These are phyloP conservation scores for Drosophila tropicalis DNA, from an alignment of 1,140 invertebrate species.

Conservation along the genomic window DNA sequence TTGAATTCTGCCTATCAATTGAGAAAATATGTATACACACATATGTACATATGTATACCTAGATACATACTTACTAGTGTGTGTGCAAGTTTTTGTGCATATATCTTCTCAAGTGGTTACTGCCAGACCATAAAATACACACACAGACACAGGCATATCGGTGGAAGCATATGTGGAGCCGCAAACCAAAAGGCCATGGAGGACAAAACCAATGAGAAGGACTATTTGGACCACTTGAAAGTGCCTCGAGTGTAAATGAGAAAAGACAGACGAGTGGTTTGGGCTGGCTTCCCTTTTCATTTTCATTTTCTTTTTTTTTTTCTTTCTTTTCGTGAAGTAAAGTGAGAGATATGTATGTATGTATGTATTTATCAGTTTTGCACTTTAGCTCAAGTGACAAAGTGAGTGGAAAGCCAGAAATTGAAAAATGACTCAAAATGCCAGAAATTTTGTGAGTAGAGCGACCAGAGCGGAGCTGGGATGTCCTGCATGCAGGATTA, in stretches of 20 bases:
- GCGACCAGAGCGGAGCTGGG: no score
- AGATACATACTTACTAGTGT: background rate
- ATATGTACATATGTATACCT: slow-evolving; percentile 20
- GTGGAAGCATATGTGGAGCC: background rate
- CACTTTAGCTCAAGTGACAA: slow-evolving; percentile 62
- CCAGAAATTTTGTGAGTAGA: slow-evolving; percentile 4
- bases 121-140: slow-evolving; percentile 64
- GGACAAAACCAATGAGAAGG: slow-evolving; percentile 29
- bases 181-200: slow-evolving; percentile 10
- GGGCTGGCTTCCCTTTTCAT: slow-evolving; percentile 20
- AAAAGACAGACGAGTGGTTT: slow-evolving; percentile 53
- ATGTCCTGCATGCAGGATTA: slow-evolving; percentile 3
- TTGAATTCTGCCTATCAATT: slow-evolving; percentile 54
- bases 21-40: slow-evolving; percentile 54
- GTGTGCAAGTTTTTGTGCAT: slow-evolving; percentile 4
- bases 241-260: slow-evolving; percentile 73
- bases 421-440: slow-evolving; percentile 53
- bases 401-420: slow-evolving; percentile 36
- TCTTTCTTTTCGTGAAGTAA: background rate
- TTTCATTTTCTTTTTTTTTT: slow-evolving; percentile 26
- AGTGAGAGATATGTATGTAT: background rate
- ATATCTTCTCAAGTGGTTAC: slow-evolving; percentile 60
- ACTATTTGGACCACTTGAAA: slow-evolving; percentile 54
- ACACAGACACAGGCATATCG: slow-evolving; percentile 20
- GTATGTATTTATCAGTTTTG: slow-evolving; percentile 68